Conservation (phyloP, 2,113 vertebrate genomes). For the Hippopotamus amphibius region DNA sequence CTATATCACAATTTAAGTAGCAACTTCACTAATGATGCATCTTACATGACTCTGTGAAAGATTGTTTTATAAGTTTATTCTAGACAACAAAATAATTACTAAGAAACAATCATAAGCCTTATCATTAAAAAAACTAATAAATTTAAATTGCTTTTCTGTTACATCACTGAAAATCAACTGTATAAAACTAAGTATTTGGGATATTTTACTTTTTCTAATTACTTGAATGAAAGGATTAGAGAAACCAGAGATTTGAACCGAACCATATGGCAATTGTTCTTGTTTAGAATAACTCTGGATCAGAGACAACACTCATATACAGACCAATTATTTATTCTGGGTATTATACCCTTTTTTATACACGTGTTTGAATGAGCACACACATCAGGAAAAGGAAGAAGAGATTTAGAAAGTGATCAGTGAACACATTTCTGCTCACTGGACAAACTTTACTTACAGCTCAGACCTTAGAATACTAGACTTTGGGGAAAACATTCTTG, state of each 20-base stretch:
- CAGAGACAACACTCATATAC: background rate
- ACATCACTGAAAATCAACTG: background rate
- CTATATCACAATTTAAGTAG: background rate
- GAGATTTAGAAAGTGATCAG: background rate
- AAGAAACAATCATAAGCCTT: background rate
- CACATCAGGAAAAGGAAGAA: background rate
- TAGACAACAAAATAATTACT: constrained; percentile 36
- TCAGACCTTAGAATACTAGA: background rate
- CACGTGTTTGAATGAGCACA: background rate
- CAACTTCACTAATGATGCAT: background rate
- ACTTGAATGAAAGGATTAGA: constrained; percentile 17
- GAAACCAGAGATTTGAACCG: background rate
- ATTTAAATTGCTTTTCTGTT: constrained; percentile 33
- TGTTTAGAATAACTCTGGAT: background rate
- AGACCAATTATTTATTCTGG: background rate
- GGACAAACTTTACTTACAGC: background rate
- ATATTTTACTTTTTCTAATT: constrained; percentile 4
- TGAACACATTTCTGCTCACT: background rate
- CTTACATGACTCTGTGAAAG: background rate
- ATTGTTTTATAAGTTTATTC: background rate
- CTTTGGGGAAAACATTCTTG: background rate
- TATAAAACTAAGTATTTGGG: background rate
- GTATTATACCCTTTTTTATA: background rate
- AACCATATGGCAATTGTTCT: background rate
- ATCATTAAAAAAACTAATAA: constrained; percentile 16